Conservation (phyloP, 1,140 invertebrate genomes). For the Linepithema humile region DNA sequence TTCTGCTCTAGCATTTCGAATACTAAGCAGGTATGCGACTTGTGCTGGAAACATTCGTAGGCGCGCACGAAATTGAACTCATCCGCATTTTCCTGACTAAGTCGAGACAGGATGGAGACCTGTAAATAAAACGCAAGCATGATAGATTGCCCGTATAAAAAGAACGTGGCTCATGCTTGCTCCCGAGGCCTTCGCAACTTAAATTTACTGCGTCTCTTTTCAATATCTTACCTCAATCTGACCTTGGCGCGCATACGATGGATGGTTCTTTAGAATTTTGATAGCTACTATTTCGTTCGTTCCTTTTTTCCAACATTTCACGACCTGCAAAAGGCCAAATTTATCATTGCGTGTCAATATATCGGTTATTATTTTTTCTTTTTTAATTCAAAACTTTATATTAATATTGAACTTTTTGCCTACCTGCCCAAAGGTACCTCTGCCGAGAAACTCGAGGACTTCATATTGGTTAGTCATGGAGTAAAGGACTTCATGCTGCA, state of each 20-base stretch:
- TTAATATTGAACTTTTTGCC: neutral
- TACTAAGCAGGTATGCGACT: slow-evolving; percentile 99
- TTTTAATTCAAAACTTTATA: neutral
- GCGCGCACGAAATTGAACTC: slow-evolving; percentile 99
- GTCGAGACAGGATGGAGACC: slow-evolving; percentile 97
- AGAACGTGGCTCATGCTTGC: too few relatives aligned
- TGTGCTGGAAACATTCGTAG: slow-evolving; percentile 99
- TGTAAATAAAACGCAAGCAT: slow-evolving; percentile 72
- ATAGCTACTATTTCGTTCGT: slow-evolving; percentile 99
- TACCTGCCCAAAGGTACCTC: slow-evolving; percentile 98
- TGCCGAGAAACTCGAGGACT: slow-evolving; percentile 98
- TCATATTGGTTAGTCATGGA: slow-evolving; percentile 97
- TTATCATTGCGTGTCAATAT: neutral
- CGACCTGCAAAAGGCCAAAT: slow-evolving; percentile 87
- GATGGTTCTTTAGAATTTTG: slow-evolving; percentile 99
- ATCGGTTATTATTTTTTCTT: too few relatives aligned
- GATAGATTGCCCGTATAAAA: neutral
- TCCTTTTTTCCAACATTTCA: slow-evolving; percentile 99
- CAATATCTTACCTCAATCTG: slow-evolving; percentile 96
- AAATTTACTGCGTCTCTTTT: neutral
- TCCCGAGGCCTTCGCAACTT: too few relatives aligned
- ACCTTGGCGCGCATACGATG: slow-evolving; percentile 99
- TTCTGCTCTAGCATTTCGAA: slow-evolving; percentile 99
- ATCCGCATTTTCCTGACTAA: slow-evolving; percentile 99
- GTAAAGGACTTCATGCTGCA: slow-evolving; percentile 99